Evolutionary conservation across 2,888 invertebrate genomes (phyloP), one percentile per base, ranked within the genome.

Genomic region (Allacma fusca): DNA sequence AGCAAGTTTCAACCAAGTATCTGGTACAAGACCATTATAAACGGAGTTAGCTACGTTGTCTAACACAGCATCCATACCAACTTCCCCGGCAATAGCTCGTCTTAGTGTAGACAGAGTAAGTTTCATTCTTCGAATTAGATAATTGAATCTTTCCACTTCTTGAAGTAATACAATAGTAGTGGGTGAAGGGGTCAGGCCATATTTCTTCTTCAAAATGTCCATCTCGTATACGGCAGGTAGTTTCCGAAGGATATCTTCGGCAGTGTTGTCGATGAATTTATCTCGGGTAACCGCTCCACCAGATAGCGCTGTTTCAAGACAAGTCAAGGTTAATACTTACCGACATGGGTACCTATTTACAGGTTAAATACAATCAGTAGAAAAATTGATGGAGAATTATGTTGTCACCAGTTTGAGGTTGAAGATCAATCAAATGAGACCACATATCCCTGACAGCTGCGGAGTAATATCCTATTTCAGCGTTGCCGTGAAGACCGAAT

Each of bases 401-500:
- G 12, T 9, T 24, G 78, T 86, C 86, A 94, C 95, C 92, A 76
- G 94, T 93, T 88, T 95, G 95, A 16, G 96, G 96, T 86, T 97
- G 96, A 64, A 96, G 87, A 85, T 96, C 94, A 82, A 95, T 92
- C 82, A 97, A 90, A 86, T 94, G 91, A 64, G 87, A 88, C 95
- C 96, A 96, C 89, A 97, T 94, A 86, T 92, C 92, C 83, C 92
- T 91, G 13, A 94, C 93, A 0, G 95, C 93, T 86, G 92, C 91
- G 75, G 95, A 95, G 87, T 95, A 96, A 88, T 96, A 96, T 9
- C 95, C 95, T 85, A 96, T 96, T 89, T 97, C 96, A 0, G 96
- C 96, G 88, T 97, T 97, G n/a, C 95, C 92, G 88, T 97, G 95
- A 71, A 97, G 88, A 12, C 97, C 97, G 88, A 96, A 95, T 76